A percentile compares a stretch with the other conserved stretches of the same genome.
These are phyloP conservation scores for Drosophila ogumai DNA, from an alignment of 1,140 invertebrate genomes.

Conservation along the genomic window DNA sequence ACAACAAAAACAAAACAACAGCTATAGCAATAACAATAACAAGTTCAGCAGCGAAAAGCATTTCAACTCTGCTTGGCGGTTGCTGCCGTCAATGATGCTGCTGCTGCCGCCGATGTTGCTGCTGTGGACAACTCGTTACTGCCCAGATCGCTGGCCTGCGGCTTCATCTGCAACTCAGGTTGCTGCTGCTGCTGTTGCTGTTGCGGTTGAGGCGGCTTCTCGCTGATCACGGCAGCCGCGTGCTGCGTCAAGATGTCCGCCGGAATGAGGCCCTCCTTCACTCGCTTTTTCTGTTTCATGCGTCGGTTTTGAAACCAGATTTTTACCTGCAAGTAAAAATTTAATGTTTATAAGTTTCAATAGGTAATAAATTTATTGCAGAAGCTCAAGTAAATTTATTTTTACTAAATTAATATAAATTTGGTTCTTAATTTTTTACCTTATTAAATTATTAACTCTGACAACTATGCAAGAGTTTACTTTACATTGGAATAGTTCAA, in stretches of 20 bases:
- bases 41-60: conserved; percentile 21
- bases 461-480: too few relatives aligned
- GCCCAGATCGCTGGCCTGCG: conserved; percentile 50
- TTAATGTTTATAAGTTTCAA: background rate
- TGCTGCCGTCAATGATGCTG: conserved; percentile 38
- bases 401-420: background rate
- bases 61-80: conserved; percentile 71
- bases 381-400: background rate
- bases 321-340: conserved; percentile 88
- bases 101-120: conserved; percentile 35
- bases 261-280: conserved; percentile 94
- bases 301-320: conserved; percentile 97
- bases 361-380: background rate
- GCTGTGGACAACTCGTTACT: conserved; percentile 47
- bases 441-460: too few relatives aligned
- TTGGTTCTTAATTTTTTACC: too few relatives aligned
- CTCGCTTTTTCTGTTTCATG: conserved; percentile 97
- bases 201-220: conserved; percentile 59
- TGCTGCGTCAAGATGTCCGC: conserved; percentile 86
- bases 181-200: conserved; percentile 57
- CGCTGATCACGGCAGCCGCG: conserved; percentile 49
- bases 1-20: conserved; percentile 42
- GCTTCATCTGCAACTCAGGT: conserved; percentile 57
- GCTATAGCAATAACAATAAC: conserved; percentile 31
- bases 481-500: too few relatives aligned